Evolutionary conservation across 2,888 invertebrate genomes (phyloP).

Genomic region (Chymomyza procnemis): DNA sequence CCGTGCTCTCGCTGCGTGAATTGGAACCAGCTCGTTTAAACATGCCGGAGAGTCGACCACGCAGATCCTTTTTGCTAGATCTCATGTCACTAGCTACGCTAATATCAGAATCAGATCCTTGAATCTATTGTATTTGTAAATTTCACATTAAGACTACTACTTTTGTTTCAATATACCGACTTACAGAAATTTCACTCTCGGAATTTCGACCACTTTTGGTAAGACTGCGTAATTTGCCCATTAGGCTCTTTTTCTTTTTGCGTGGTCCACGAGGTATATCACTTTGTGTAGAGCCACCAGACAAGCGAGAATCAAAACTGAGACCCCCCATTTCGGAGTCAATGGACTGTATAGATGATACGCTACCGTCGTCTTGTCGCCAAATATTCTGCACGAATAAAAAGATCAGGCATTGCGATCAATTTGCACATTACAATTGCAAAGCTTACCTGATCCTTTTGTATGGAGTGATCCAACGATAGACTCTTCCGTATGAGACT

Average conservation of each 20-base stretch:
- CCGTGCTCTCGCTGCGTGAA: conserved; percentile 83
- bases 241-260: conserved; percentile 88
- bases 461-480: conserved; percentile 84
- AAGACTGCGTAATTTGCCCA: conserved; percentile 90
- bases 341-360: conserved; percentile 89
- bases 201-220: conserved; percentile 85
- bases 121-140: conserved; percentile 76
- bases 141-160: neutral
- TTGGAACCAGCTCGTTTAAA: conserved; percentile 85
- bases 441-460: conserved; percentile 77
- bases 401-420: conserved; percentile 7
- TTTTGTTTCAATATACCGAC: conserved; percentile 13
- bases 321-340: conserved; percentile 84
- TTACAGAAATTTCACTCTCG: conserved; percentile 79
- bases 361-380: conserved; percentile 90
- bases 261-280: conserved; percentile 84
- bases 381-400: conserved; percentile 83
- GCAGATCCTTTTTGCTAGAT: conserved; percentile 86
- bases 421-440: neutral
- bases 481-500: conserved; percentile 85
- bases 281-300: conserved; percentile 91
- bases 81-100: conserved; percentile 82
- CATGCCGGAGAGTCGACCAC: conserved; percentile 89
- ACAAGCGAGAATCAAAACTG: conserved; percentile 88
- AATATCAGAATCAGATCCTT: conserved; percentile 87